Percentiles rank a stretch among this genome's conserved stretches.
phyloP scores from a whole-genome alignment of 2,888 invertebrate genomes.

The Trichogramma dendrolimi region DNA sequence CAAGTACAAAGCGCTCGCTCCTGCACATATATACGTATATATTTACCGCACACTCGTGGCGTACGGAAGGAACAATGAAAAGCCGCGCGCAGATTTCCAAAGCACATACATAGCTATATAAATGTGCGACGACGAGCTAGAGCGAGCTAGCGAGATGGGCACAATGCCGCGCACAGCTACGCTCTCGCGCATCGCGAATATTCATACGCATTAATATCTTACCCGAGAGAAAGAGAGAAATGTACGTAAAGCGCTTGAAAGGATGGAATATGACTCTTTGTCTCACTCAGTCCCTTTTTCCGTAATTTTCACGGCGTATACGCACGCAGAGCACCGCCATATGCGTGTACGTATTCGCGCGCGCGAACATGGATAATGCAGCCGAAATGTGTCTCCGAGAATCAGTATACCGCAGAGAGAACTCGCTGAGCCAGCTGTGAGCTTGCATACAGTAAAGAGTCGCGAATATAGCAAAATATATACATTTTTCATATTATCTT shows the following conservation, averaged over 20 bases:
- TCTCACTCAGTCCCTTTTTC: conserved; percentile 17
- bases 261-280: conserved; percentile 27
- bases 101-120: conserved; percentile 50
- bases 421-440: conserved; percentile 44
- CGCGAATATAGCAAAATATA: no score
- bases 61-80: not conserved
- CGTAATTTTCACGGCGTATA: conserved; percentile 23
- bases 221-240: conserved; percentile 37
- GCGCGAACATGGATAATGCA: conserved; percentile 41
- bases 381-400: conserved; percentile 50
- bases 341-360: conserved; percentile 28
- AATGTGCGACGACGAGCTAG: conserved; percentile 48
- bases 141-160: conserved; percentile 44
- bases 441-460: no score
- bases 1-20: no score
- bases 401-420: conserved; percentile 45
- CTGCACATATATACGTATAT: no score
- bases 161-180: conserved; percentile 41
- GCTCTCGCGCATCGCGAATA: conserved; percentile 38
- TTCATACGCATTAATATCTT: conserved; percentile 52
- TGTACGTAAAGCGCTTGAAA: conserved; percentile 42
- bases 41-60: no score
- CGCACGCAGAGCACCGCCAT: conserved; percentile 27
- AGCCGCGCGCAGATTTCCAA: conserved; percentile 37
- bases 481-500: no score